phyloP scores from a whole-genome alignment of 2,888 invertebrate species.

The Lasioglossum marginatum region DNA sequence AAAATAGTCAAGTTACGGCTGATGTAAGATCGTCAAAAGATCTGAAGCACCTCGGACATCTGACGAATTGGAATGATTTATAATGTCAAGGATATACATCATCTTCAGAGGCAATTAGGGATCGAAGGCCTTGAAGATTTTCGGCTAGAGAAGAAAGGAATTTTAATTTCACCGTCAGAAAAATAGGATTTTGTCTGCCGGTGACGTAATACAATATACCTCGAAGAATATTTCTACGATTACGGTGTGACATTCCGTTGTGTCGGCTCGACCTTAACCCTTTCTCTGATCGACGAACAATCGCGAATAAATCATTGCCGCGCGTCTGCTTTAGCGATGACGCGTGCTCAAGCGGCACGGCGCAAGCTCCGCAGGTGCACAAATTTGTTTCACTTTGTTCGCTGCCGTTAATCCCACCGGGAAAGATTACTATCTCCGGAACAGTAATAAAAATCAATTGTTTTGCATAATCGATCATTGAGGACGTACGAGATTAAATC shows the following conservation, averaged over 20 bases:
- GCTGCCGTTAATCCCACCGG: background rate
- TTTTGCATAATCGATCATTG: conserved; percentile 13
- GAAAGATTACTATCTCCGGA: background rate
- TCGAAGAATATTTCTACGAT: conserved; percentile 62
- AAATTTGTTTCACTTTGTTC: conserved; percentile 21
- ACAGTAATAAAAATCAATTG: conserved; percentile 6
- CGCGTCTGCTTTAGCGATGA: conserved; percentile 57
- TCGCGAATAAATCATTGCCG: conserved; percentile 65
- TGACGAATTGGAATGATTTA: background rate
- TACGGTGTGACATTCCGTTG: conserved; percentile 47
- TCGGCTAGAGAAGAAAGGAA: background rate
- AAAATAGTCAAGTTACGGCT: background rate
- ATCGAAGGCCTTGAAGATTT: background rate
- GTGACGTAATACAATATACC: conserved; percentile 60
- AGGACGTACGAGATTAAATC: background rate
- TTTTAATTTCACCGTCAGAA: background rate
- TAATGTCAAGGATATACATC: conserved; percentile 1
- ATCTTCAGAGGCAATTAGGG: background rate
- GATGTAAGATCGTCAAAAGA: background rate
- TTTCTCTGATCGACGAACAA: conserved; percentile 60
- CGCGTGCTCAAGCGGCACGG: conserved; percentile 14
- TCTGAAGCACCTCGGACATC: background rate
- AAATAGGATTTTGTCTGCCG: conserved; percentile 39
- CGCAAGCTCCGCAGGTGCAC: background rate
- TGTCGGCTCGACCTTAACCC: conserved; percentile 67